Evolutionary conservation across 2,888 invertebrate genomes (phyloP), one percentile per base, ranked within the genome.

Genomic region (Alloplasta piceator): DNA sequence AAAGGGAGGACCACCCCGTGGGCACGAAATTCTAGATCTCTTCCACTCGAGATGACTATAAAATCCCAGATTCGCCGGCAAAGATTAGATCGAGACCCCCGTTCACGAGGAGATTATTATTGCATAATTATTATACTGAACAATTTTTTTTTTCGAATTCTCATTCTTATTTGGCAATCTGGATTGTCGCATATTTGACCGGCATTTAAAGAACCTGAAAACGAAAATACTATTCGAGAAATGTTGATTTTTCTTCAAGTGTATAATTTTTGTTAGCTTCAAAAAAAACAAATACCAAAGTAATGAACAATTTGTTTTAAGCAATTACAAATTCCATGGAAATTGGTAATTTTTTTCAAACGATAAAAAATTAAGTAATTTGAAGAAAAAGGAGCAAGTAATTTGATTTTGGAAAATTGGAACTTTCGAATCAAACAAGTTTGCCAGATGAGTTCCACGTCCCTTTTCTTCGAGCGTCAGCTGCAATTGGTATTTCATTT

Each of bases 1-100:
- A 52, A 52, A 52, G 14, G 9, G n/a, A 10, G 52, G 78, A 72
- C 78, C 78, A 78, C 78, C 78, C 36, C 50, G 16, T 50, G 48
- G 9, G 66, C 7, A 9, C 12, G 79, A 71, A 79, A 75, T 58
- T 50, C 64, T 71, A 77, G 48, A 77, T 52, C 56, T 36, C 14
- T 39, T 14, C 39, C n/a, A 43, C 39, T 50, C 36, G 60, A 63
- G 16, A 56, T 6, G 26, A 63, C 52, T 6, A 36, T 41, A 55
- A 68, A n/a, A 14, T 52, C 3, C 12, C 10, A 48, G 48, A 38
- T 60, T 70, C 60, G 48, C 6, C 6, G 9, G 16, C 39, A 39
- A 38, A n/a, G 43, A 63, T 56, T 50, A 26, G 43, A 16, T 9
- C 43, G 43, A 43, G 43, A 10, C 26, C 9, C 10, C 16, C 43